Evolutionary conservation across 2,888 invertebrate genomes (phyloP).

Genomic region (Cheilosia scutellata): DNA sequence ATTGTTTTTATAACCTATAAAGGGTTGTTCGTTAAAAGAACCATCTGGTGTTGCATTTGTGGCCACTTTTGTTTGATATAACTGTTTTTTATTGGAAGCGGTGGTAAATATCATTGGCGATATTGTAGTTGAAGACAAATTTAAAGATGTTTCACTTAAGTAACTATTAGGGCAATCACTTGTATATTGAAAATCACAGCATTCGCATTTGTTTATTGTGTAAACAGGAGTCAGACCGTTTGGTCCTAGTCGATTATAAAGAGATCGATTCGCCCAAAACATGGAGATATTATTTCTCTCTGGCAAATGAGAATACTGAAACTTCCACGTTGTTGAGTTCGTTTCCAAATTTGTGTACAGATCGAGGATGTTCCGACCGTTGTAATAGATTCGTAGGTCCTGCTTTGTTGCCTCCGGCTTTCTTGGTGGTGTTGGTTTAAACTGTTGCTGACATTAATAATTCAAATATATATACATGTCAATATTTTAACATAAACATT

Average conservation of each 20-base stretch:
- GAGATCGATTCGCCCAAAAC: slow-evolving; percentile 87
- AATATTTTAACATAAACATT: neutral
- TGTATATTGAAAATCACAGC: slow-evolving; percentile 85
- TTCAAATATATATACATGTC: neutral
- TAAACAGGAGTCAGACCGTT: slow-evolving; percentile 86
- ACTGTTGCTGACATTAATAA: slow-evolving; percentile 38
- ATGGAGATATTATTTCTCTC: slow-evolving; percentile 86
- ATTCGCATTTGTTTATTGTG: slow-evolving; percentile 85
- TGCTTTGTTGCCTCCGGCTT: slow-evolving; percentile 54
- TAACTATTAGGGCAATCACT: slow-evolving; percentile 76
- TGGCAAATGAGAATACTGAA: slow-evolving; percentile 86
- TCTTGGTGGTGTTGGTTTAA: slow-evolving; percentile 65
- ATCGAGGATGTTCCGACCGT: slow-evolving; percentile 86
- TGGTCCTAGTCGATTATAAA: slow-evolving; percentile 86
- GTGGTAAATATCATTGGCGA: slow-evolving; percentile 72
- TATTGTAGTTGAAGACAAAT: slow-evolving; percentile 72
- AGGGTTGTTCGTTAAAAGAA: slow-evolving; percentile 35
- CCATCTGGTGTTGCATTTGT: slow-evolving; percentile 30
- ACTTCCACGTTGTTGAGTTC: slow-evolving; percentile 85
- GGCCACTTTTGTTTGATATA: slow-evolving; percentile 36
- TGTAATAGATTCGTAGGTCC: slow-evolving; percentile 84
- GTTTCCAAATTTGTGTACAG: slow-evolving; percentile 85
- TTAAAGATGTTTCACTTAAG: slow-evolving; percentile 77
- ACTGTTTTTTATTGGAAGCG: slow-evolving; percentile 53
- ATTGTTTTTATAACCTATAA: slow-evolving; percentile 59